Evolutionary conservation across 2,797 vertebrate species (phyloP), one percentile per base, ranked within the genome.

Genomic region (Atherinosoma microstoma): DNA sequence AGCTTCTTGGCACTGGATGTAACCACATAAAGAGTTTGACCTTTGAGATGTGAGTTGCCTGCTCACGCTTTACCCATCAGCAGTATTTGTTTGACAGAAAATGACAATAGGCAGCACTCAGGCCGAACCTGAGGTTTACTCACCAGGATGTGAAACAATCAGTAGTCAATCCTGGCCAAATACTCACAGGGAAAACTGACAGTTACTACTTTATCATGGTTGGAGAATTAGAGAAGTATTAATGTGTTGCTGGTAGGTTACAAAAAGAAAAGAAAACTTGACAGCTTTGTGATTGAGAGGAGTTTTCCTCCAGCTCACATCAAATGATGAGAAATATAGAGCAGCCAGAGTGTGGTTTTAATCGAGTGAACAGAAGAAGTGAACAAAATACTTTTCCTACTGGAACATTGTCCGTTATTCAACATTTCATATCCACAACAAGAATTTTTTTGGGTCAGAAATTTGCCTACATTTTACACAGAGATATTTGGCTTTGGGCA

Each of bases 21-120:
- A 83, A 88, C 88, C 73, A 84, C 87, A 76, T 84, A 89, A 83
- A 82, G 78, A 88, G 82, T 78, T 76, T 89, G 90, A 91, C 85
- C 89, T 92, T 92, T 84, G 8, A 24, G 75, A 79, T 65, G 76
- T 70, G 76, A 66, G 68, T 47, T 18, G 67, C 70, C 49, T 40
- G 66, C 82, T 79, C 76, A 54, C 5, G 32, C 79, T 54, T 63
- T 66, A 74, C 82, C 80, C 88, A 80, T 87, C 79, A 84, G 80
- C 67, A 0, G 68, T 57, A 16, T 60, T 72, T 51, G 72, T 79
- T 85, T 77, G 82, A 84, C 84, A 78, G 73, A 56, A 60, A 76
- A 75, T 54, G 79, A 67, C 3, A 70, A 78, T 64, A 67, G 13
- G 64, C 65, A 67, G 79, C 20, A 3, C 58, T 68, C 8, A 1